These are phyloP conservation scores for Rhagologus leucostigma DNA, from an alignment of 2,113 vertebrate genomes.

Conservation along the genomic window DNA sequence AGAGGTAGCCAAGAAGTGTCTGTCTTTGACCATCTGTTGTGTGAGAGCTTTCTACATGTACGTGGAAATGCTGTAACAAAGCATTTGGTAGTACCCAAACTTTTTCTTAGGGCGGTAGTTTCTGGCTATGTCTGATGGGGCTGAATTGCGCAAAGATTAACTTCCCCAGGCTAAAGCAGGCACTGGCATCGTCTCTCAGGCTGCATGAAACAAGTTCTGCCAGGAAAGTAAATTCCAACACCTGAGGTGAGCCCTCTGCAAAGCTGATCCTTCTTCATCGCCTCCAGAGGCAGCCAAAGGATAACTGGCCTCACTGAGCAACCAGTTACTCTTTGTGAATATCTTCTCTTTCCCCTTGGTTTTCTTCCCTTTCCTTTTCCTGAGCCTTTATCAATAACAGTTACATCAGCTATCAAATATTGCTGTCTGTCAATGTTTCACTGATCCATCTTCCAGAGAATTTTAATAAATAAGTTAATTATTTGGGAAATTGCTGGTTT, in stretches of 20 bases:
- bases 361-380: neutral
- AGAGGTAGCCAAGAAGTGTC: neutral
- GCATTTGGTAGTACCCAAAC: neutral
- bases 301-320: neutral
- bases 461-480: neutral
- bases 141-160: neutral
- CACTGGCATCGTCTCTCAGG: neutral
- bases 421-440: neutral
- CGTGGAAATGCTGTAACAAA: neutral
- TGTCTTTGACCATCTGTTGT: neutral
- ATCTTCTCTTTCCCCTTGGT: neutral
- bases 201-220: neutral
- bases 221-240: neutral
- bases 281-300: neutral
- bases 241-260: neutral
- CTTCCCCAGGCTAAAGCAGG: neutral
- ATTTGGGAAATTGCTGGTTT: neutral
- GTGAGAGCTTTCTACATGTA: neutral
- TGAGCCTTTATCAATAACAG: neutral
- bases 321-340: neutral
- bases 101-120: neutral
- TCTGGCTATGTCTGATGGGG: neutral
- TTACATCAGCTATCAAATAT: neutral
- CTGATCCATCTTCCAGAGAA: neutral
- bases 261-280: accelerated